phyloP scores from a whole-genome alignment of 2,888 invertebrate species.

The Tachystola acroxantha region DNA sequence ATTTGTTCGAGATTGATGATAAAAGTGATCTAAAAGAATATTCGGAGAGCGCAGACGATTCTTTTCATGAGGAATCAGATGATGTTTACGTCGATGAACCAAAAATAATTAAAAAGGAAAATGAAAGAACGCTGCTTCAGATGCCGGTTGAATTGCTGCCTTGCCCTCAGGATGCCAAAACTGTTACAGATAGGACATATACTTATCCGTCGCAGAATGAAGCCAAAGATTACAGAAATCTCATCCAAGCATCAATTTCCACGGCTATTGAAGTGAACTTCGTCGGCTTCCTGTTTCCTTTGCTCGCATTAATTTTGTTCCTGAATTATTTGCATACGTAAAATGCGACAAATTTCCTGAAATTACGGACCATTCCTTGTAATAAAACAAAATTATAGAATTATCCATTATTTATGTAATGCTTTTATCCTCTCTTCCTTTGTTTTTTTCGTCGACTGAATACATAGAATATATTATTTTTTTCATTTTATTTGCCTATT shows the following conservation, averaged over 20 bases:
- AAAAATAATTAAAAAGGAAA: constrained; percentile 49
- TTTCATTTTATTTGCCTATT: not conserved
- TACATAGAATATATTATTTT: not conserved
- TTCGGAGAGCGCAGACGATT: constrained; percentile 51
- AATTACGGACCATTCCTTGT: constrained; percentile 27
- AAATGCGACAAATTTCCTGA: constrained; percentile 11
- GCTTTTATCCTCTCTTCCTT: constrained; percentile 3
- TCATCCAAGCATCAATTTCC: constrained; percentile 48
- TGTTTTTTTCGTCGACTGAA: not conserved
- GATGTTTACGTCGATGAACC: constrained; percentile 59
- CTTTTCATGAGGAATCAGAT: constrained; percentile 61
- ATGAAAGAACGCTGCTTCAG: constrained; percentile 70
- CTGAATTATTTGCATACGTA: not conserved
- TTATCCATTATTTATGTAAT: constrained; percentile 2
- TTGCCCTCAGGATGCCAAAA: constrained; percentile 80
- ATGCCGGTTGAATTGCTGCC: constrained; percentile 78
- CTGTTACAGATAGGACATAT: constrained; percentile 77
- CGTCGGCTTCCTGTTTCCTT: constrained; percentile 26
- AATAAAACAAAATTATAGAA: not conserved
- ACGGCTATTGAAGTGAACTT: constrained; percentile 23
- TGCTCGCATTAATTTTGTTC: constrained; percentile 26
- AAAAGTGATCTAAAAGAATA: constrained; percentile 56
- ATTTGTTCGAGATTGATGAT: constrained; percentile 52
- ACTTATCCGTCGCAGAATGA: constrained; percentile 79
- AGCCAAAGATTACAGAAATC: constrained; percentile 70